These are phyloP conservation scores for Orgyia antiqua DNA, from an alignment of 2,888 invertebrate genomes.

Conservation along the genomic window DNA sequence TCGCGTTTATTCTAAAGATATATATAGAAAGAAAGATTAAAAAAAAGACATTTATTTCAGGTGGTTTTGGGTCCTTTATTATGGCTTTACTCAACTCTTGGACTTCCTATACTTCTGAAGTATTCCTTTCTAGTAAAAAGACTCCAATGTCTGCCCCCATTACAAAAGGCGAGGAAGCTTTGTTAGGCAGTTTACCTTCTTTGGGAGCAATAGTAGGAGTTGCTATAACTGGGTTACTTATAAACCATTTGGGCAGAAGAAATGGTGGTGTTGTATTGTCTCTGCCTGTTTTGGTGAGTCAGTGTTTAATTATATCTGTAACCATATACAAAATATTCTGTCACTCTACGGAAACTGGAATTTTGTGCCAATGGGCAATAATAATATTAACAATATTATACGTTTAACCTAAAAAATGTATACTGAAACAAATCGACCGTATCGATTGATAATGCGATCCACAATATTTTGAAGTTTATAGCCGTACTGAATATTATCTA, in stretches of 20 bases:
- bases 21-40: too few relatives aligned
- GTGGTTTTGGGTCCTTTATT: conserved; percentile 6
- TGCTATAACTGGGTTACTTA: conserved; percentile 30
- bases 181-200: conserved; percentile 47
- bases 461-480: too few relatives aligned
- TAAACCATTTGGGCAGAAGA: conserved; percentile 45
- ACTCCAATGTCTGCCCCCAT: conserved; percentile 41
- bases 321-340: too few relatives aligned
- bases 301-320: not conserved
- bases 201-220: conserved; percentile 43
- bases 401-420: too few relatives aligned
- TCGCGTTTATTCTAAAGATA: too few relatives aligned
- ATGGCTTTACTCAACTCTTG: conserved; percentile 48
- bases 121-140: conserved; percentile 41
- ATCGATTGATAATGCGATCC: too few relatives aligned
- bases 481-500: too few relatives aligned
- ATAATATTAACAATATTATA: too few relatives aligned
- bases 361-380: too few relatives aligned
- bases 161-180: conserved; percentile 40
- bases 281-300: conserved; percentile 66
- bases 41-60: conserved; percentile 3
- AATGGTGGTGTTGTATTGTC: conserved; percentile 43
- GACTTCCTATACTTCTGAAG: conserved; percentile 47
- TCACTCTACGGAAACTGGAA: too few relatives aligned
- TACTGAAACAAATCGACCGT: too few relatives aligned